phyloP scores from a whole-genome alignment of 2,888 invertebrate genomes.

The Agrotis clavis region DNA sequence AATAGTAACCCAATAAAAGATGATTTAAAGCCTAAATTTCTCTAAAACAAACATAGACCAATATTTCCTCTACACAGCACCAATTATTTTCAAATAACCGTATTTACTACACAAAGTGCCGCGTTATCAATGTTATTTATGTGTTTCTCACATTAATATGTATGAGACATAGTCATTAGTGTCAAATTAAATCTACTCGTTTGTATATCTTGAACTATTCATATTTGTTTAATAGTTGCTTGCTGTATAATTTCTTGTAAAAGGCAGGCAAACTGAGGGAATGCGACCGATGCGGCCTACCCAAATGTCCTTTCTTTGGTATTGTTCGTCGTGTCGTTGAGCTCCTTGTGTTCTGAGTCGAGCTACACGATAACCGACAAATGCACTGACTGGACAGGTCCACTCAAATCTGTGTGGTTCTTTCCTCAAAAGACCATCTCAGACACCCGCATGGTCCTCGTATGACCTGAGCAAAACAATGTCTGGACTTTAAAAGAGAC shows the following conservation, averaged over 20 bases:
- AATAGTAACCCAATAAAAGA: not conserved
- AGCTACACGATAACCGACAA: too few relatives aligned
- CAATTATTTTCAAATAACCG: conserved; percentile 53
- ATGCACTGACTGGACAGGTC: too few relatives aligned
- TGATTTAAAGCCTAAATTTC: not conserved
- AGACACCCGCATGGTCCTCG: too few relatives aligned
- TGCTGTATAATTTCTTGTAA: conserved; percentile 41
- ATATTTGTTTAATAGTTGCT: conserved; percentile 47
- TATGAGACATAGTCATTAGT: conserved; percentile 69
- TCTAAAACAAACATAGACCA: conserved; percentile 17
- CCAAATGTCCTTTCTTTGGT: too few relatives aligned
- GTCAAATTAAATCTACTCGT: conserved; percentile 68
- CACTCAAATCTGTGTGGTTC: too few relatives aligned
- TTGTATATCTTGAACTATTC: conserved; percentile 64
- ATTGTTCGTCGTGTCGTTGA: too few relatives aligned
- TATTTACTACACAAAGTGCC: conserved; percentile 35
- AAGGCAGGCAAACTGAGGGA: not conserved
- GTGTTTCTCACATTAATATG: conserved; percentile 74
- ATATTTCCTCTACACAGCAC: conserved; percentile 7
- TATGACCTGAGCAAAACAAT: too few relatives aligned
- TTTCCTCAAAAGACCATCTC: too few relatives aligned
- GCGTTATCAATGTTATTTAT: conserved; percentile 63
- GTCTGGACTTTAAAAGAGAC: too few relatives aligned
- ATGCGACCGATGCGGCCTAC: not conserved
- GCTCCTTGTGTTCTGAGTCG: too few relatives aligned